Conservation (phyloP, 2,113 vertebrate species). For the Hyaena hyaena region DNA sequence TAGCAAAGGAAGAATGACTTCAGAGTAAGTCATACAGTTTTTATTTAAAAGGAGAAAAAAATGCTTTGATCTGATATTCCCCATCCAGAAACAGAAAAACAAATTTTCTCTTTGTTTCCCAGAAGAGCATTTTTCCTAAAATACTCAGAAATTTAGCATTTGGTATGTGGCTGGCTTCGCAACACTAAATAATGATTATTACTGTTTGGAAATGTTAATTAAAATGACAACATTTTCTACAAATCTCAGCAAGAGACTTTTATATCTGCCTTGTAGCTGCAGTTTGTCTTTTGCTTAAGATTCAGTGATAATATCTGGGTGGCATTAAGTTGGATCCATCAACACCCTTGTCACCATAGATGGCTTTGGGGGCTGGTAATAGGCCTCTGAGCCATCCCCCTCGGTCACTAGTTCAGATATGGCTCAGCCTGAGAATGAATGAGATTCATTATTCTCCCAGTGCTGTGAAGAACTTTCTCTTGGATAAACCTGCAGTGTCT, state of each 20-base stretch:
- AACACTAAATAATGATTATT: slow-evolving; percentile 63
- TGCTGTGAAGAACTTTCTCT: slow-evolving; percentile 56
- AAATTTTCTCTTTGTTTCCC: slow-evolving; percentile 57
- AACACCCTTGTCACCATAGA: slow-evolving; percentile 63
- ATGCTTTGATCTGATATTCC: slow-evolving; percentile 54
- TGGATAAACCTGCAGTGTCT: background rate
- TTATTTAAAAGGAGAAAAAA: slow-evolving; percentile 34
- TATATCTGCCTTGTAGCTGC: slow-evolving; percentile 41
- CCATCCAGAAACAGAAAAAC: slow-evolving; percentile 29
- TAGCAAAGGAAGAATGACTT: slow-evolving; percentile 70
- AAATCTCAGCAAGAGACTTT: slow-evolving; percentile 67
- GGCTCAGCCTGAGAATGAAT: slow-evolving; percentile 24
- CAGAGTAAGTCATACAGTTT: slow-evolving; percentile 32
- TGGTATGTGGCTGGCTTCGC: slow-evolving; percentile 53
- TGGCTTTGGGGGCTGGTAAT: slow-evolving; percentile 67
- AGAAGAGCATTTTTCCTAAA: slow-evolving; percentile 70
- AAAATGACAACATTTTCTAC: slow-evolving; percentile 72
- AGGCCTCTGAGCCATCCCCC: slow-evolving; percentile 64
- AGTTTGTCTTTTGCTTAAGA: slow-evolving; percentile 62
- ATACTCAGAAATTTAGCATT: slow-evolving; percentile 66
- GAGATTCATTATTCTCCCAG: slow-evolving; percentile 71
- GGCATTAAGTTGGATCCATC: slow-evolving; percentile 74
- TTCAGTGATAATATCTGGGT: slow-evolving; percentile 78
- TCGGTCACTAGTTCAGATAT: slow-evolving; percentile 63
- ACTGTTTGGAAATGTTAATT: slow-evolving; percentile 80